Conservation (phyloP, 2,113 vertebrate species). For the Campylomormyrus numenius region DNA sequence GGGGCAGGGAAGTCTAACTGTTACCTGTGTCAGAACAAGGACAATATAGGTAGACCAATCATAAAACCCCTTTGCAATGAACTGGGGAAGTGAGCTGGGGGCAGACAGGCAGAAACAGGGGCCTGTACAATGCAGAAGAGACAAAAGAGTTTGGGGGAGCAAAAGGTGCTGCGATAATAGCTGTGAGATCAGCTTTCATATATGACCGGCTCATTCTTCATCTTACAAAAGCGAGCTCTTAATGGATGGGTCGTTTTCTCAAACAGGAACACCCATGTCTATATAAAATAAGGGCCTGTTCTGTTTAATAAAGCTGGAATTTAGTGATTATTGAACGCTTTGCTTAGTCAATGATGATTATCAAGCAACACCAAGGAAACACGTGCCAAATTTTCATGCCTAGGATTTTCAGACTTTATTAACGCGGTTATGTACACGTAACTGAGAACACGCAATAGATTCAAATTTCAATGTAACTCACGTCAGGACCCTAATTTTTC, state of each 20-base stretch:
- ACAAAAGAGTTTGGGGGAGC: neutral
- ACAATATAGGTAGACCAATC: slow-evolving; percentile 9
- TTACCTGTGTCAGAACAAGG: slow-evolving; percentile 23
- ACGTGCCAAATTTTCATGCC: neutral
- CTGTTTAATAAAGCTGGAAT: neutral
- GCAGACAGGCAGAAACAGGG: slow-evolving; percentile 12
- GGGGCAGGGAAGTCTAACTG: slow-evolving; percentile 28
- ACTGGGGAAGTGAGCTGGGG: slow-evolving; percentile 11
- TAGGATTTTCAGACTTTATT: neutral
- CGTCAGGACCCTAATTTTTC: neutral
- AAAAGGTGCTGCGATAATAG: neutral
- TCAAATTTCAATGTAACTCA: neutral
- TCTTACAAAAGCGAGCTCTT: slow-evolving; percentile 25
- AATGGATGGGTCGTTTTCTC: neutral
- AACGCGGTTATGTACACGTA: neutral
- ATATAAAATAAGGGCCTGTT: neutral
- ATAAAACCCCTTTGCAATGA: slow-evolving; percentile 21
- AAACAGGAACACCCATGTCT: too few species aligned
- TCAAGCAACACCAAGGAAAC: neutral
- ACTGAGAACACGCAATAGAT: neutral
- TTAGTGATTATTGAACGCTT: neutral
- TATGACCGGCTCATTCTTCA: slow-evolving; percentile 29
- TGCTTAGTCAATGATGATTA: neutral
- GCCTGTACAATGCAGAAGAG: slow-evolving; percentile 7
- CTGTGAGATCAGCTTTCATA: slow-evolving; percentile 29